Evolutionary conservation across 2,113 vertebrate species (phyloP).

Genomic region (Perognathus longimembris): DNA sequence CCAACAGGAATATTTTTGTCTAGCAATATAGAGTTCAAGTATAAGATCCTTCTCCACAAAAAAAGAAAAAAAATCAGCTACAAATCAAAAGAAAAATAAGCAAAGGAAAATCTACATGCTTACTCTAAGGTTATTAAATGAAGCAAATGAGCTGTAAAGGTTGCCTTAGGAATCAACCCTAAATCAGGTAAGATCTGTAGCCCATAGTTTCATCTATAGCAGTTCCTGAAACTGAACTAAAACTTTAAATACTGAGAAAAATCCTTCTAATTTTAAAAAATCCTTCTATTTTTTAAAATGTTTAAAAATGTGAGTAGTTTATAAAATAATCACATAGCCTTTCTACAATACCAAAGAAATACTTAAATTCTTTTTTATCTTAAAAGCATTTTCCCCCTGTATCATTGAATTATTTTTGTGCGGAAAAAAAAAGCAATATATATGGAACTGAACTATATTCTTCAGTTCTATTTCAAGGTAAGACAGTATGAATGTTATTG

Average conservation of each 20-base stretch:
- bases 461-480: not conserved
- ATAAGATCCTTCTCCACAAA: no score
- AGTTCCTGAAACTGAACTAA: slow-evolving; percentile 22
- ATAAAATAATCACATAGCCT: slow-evolving; percentile 27
- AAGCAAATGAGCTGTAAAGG: not conserved
- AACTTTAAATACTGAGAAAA: slow-evolving; percentile 23
- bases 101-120: no score
- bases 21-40: no score
- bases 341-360: not conserved
- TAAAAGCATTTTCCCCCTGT: not conserved
- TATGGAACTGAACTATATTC: not conserved
- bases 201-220: slow-evolving; percentile 21
- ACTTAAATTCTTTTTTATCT: not conserved
- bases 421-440: not conserved
- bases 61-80: no score
- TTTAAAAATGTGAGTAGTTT: not conserved
- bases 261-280: slow-evolving; percentile 17
- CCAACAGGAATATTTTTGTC: no score
- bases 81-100: not conserved
- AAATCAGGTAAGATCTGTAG: not conserved
- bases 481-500: no score
- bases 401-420: not conserved
- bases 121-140: not conserved
- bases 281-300: no score
- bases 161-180: not conserved